A percentile compares a stretch with the other conserved stretches of the same genome.
phyloP scores from a whole-genome alignment of 2,113 vertebrate species.

The Megaleporinus macrocephalus region DNA sequence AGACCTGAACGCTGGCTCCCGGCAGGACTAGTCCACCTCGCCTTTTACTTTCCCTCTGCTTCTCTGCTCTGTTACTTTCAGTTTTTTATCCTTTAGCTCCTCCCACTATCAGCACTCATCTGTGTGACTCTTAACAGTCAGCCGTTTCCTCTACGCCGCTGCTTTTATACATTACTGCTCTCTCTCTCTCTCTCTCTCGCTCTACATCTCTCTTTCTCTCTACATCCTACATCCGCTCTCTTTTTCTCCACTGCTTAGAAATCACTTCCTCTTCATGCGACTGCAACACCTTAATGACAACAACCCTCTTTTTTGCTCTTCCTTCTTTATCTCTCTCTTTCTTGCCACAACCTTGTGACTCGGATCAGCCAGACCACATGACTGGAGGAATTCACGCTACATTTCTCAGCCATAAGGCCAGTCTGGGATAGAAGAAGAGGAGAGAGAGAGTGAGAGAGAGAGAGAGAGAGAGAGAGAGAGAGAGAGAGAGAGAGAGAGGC shows the following conservation, averaged over 20 bases:
- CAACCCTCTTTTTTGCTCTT: background rate
- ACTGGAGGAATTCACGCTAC: slow-evolving; percentile 71
- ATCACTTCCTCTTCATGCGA: slow-evolving; percentile 23
- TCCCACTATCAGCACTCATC: slow-evolving; percentile 2
- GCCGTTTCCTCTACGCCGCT: background rate
- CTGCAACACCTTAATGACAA: slow-evolving; percentile 1
- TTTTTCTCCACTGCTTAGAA: background rate
- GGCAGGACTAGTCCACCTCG: slow-evolving; percentile 23
- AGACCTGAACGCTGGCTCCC: slow-evolving; percentile 46
- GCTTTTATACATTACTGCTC: background rate
- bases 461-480: background rate
- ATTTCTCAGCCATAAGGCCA: slow-evolving; percentile 37
- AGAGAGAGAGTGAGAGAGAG: background rate
- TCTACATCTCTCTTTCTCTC: slow-evolving; percentile 45
- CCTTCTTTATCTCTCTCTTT: slow-evolving; percentile 5
- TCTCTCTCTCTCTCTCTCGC: slow-evolving; percentile 2
- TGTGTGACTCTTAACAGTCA: background rate
- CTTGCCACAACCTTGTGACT: slow-evolving; percentile 66
- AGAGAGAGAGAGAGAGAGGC: background rate
- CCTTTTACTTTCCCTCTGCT: slow-evolving; percentile 8
- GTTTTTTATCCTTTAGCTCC: background rate
- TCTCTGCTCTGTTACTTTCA: background rate
- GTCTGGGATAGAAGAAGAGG: background rate
- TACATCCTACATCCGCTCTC: background rate
- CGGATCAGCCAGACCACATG: slow-evolving; percentile 71